Conservation (phyloP, 2,888 invertebrate genomes). For the Charanyca ferruginea region DNA sequence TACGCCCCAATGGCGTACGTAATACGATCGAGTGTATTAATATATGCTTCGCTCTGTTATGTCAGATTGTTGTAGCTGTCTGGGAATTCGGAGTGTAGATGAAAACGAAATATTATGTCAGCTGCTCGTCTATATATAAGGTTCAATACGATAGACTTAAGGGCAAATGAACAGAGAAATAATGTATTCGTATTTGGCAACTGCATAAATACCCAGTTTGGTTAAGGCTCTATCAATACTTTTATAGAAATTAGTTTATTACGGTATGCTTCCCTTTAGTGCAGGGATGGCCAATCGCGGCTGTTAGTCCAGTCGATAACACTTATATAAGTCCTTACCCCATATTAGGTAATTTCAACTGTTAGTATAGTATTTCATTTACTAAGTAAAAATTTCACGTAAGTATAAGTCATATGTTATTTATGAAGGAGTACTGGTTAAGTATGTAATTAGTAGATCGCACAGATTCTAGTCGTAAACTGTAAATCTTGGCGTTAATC, state of each 20-base stretch:
- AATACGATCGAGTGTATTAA: conserved; percentile 58
- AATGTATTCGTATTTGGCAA: conserved; percentile 15
- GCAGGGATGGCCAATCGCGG: too few species aligned
- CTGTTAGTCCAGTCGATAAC: too few species aligned
- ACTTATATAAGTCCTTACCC: too few species aligned
- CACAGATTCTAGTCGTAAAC: too few species aligned
- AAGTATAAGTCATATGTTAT: too few species aligned
- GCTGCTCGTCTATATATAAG: conserved; percentile 44
- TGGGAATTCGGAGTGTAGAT: conserved; percentile 17
- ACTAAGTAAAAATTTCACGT: too few species aligned
- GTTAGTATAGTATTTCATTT: too few species aligned
- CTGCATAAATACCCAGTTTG: neutral
- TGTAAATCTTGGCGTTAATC: too few species aligned
- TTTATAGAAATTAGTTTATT: conserved; percentile 7
- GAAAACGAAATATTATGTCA: conserved; percentile 39
- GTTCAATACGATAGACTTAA: conserved; percentile 18
- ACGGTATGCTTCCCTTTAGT: too few species aligned
- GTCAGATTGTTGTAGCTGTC: conserved; percentile 35
- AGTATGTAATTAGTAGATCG: too few species aligned
- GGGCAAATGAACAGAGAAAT: neutral
- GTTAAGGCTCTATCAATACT: conserved; percentile 13
- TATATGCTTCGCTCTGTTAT: conserved; percentile 42
- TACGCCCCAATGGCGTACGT: conserved; percentile 47
- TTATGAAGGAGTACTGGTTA: too few species aligned
- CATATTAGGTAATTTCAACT: too few species aligned